phyloP scores from a whole-genome alignment of 2,797 vertebrate genomes.

The Telmatherina bonti region DNA sequence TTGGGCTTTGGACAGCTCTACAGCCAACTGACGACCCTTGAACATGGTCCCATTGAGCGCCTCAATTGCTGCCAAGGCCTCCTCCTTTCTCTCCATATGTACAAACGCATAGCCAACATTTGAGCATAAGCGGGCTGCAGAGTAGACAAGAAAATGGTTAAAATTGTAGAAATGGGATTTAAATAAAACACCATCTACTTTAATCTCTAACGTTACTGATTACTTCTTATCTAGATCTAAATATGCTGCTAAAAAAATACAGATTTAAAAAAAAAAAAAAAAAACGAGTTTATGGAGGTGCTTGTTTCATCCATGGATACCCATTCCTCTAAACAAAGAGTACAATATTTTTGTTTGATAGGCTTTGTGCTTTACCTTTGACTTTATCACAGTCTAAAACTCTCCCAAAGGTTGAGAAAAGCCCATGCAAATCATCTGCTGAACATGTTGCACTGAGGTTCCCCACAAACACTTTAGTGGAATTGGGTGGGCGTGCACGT shows the following conservation, averaged over 20 bases:
- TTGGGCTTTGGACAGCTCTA: conserved; percentile 92
- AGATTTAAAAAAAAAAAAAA: too few relatives aligned
- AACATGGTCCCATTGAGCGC: conserved; percentile 94
- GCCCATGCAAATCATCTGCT: conserved; percentile 90
- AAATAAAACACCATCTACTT: neutral
- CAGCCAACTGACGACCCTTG: conserved; percentile 94
- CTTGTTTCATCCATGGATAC: neutral
- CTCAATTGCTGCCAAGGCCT: conserved; percentile 91
- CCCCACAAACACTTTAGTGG: conserved; percentile 96
- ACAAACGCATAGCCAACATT: conserved; percentile 96
- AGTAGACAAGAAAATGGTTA: neutral
- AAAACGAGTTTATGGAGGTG: neutral
- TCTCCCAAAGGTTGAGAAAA: conserved; percentile 93
- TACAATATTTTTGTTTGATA: neutral
- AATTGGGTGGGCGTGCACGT: conserved; percentile 92
- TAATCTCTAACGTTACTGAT: neutral
- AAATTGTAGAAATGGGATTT: neutral
- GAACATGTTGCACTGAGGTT: conserved; percentile 93
- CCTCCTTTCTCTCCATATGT: conserved; percentile 98
- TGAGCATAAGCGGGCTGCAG: conserved; percentile 85
- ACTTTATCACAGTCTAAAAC: conserved; percentile 98
- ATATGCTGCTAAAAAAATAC: neutral
- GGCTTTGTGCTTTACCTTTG: conserved; percentile 86
- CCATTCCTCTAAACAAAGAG: neutral
- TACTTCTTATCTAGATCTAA: neutral